Base-by-base conservation (phyloP, 2,888 invertebrate genomes). In the Drosophila pegasa region DNA sequence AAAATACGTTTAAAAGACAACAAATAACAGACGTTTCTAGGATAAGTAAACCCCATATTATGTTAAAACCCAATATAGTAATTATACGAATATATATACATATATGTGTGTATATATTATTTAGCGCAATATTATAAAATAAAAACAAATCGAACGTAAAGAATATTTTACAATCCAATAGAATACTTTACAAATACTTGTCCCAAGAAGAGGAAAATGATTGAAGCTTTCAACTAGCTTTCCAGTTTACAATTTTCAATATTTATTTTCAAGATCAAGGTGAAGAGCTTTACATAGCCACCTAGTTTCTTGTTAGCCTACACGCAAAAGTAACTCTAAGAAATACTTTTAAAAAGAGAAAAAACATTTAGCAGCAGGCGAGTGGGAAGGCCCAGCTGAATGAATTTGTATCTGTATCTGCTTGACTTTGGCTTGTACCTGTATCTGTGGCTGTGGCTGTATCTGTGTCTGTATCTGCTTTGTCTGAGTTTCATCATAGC, bases 261-360 rank as follows among this genome's bases (percentile, higher is more conserved):
- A 71, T n/a, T n/a, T 33, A 22, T 5, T 48, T 88, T 88, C 82
- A 88, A 88, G 87, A 72, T 77, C 87, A 87, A 87, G 87, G 88
- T 80, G 75, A 83, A 76, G 70, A 73, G 66, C 57, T 65, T 69
- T 56, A 55, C 72, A 74, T 71, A 79, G 67, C 62, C 54, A 65
- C 41, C 47, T 51, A 65, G 60, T 71, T 75, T 66, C 72, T 75
- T 58, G 80, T 72, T 73, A 72, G 37, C 86, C 86, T 85, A 84
- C 86, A 80, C 86, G 70, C 40, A 1, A 56, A 63, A 45, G 3
- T n/a, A 33, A n/a, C 9, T 10, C 51, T 48, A 47, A 35, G 27
- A 35, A 43, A 18, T 22, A 51, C 16, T 25, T 50, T 35, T 41
- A 38, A 50, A 62, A 47, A 59, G n/a, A 48, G 4, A 35, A 50